Evolutionary conservation across 2,888 invertebrate genomes (phyloP).

Genomic region (Scrobipalpa atriplicella): DNA sequence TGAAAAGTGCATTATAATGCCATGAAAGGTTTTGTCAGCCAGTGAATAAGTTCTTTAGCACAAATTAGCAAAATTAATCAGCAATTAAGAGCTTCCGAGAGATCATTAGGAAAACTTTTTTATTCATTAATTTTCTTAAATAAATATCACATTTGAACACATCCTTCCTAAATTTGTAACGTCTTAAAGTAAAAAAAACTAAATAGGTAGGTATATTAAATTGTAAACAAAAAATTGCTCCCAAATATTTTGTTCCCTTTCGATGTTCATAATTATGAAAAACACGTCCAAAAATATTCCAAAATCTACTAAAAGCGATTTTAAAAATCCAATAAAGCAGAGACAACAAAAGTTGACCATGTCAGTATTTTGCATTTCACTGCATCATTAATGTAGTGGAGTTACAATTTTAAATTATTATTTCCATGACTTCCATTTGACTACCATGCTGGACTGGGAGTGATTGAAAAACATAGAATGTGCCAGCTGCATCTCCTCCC

Average conservation of each 20-base stretch:
- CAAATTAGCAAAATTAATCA: slow-evolving; percentile 49
- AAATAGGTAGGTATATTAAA: slow-evolving; percentile 28
- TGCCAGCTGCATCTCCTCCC: no score
- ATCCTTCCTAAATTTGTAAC: slow-evolving; percentile 69
- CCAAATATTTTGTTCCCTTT: slow-evolving; percentile 56
- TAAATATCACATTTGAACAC: slow-evolving; percentile 82
- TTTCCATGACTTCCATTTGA: no score
- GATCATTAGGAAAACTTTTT: slow-evolving; percentile 81
- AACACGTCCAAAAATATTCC: slow-evolving; percentile 17
- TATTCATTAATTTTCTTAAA: slow-evolving; percentile 68
- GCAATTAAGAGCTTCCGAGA: slow-evolving; percentile 79
- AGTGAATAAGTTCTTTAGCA: slow-evolving; percentile 42
- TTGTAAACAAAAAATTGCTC: slow-evolving; percentile 49
- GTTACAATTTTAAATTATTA: no score
- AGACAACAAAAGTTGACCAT: background rate
- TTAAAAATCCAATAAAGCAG: background rate
- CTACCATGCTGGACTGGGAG: no score
- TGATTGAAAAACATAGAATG: no score
- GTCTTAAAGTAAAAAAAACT: slow-evolving; percentile 46
- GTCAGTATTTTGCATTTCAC: no score
- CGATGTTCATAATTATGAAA: slow-evolving; percentile 4
- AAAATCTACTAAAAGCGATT: background rate
- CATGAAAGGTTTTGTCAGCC: no score
- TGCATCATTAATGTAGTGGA: no score
- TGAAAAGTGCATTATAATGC: no score